Conservation (phyloP, 1,140 invertebrate species). For the Drosophila asahinai region DNA sequence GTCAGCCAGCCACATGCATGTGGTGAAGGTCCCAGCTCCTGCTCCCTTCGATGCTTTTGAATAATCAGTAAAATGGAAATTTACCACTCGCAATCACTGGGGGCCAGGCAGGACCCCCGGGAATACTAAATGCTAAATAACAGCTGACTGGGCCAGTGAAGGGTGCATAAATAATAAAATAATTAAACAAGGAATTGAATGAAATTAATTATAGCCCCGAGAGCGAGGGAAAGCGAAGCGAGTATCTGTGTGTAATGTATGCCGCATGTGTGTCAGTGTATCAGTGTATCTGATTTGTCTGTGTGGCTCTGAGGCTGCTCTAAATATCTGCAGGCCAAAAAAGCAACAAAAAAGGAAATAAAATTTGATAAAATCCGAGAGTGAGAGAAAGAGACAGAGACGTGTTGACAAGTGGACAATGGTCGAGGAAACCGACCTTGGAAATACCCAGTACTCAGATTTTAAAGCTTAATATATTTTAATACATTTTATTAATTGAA, state of each 20-base stretch:
- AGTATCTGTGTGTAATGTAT: conserved; percentile 44
- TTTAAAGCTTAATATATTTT: not conserved
- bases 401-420: not conserved
- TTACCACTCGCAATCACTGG: conserved; percentile 38
- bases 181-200: conserved; percentile 82
- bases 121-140: conserved; percentile 50
- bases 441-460: conserved; percentile 23
- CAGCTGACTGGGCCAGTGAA: conserved; percentile 57
- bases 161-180: conserved; percentile 81
- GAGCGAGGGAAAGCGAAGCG: conserved; percentile 34
- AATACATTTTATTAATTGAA: no score
- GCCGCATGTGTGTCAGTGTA: conserved; percentile 20
- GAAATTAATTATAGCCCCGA: conserved; percentile 70
- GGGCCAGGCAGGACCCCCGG: not conserved
- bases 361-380: conserved; percentile 54
- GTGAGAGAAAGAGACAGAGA: conserved; percentile 13
- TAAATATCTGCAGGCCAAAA: conserved; percentile 72
- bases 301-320: conserved; percentile 48
- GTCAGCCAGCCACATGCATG: conserved; percentile 37
- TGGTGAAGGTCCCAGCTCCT: conserved; percentile 23
- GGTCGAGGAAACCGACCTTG: not conserved
- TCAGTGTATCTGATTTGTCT: conserved; percentile 25
- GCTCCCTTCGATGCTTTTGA: conserved; percentile 35
- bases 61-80: conserved; percentile 65
- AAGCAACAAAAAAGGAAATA: conserved; percentile 48